Conservation (phyloP, 2,888 invertebrate species). For the Meiosimyza platycephala region DNA sequence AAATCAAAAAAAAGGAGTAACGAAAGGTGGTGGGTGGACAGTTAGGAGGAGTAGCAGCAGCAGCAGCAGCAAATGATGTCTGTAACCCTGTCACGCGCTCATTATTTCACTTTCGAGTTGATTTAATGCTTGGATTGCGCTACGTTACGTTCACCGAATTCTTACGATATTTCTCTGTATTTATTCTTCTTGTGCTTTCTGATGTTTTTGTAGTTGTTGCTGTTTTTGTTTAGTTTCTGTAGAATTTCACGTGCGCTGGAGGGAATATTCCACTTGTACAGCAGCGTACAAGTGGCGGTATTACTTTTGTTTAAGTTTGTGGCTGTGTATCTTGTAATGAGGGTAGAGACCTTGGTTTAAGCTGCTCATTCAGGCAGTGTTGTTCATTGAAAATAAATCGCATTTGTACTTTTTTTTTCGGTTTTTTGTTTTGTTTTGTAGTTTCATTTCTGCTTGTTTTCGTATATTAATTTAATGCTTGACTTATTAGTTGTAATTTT, state of each 20-base stretch:
- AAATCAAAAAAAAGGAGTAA: too few relatives aligned
- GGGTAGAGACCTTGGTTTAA: too few relatives aligned
- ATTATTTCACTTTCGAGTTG: conserved; percentile 3
- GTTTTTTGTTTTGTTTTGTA: too few relatives aligned
- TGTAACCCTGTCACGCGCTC: conserved; percentile 11
- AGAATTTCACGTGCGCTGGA: not conserved
- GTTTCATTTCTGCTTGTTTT: too few relatives aligned
- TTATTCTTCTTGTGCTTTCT: not conserved
- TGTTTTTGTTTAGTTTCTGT: not conserved
- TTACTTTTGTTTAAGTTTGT: conserved; percentile 13
- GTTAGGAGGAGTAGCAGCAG: not conserved
- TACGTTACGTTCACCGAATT: not conserved
- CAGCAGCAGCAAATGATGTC: not conserved
- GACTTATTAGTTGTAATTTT: too few relatives aligned
- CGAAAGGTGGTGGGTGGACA: too few relatives aligned
- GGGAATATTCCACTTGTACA: too few relatives aligned
- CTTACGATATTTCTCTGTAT: not conserved
- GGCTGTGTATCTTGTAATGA: too few relatives aligned
- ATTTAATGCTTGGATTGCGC: conserved; percentile 8
- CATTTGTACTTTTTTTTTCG: too few relatives aligned
- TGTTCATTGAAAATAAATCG: too few relatives aligned
- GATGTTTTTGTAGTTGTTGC: not conserved
- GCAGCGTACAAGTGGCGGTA: not conserved
- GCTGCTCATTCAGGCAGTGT: too few relatives aligned
- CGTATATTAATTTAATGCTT: too few relatives aligned